Evolutionary conservation across 2,888 invertebrate genomes (phyloP).

Genomic region (Aphrophora alni): DNA sequence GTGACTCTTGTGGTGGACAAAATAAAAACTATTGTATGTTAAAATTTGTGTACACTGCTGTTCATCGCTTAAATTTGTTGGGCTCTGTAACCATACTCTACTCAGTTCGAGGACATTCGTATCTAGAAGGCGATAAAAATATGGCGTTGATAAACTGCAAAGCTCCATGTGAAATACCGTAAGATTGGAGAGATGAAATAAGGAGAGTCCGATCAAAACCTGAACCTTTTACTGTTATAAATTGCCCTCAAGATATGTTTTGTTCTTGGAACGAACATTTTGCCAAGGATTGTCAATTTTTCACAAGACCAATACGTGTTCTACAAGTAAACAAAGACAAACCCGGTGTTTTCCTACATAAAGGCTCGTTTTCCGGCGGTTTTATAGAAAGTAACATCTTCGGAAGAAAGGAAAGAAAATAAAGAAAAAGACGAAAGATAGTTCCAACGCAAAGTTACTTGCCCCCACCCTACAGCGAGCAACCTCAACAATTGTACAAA

Average conservation of each 20-base stretch:
- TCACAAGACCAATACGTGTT: conserved; percentile 19
- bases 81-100: conserved; percentile 21
- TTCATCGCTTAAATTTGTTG: conserved; percentile 28
- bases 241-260: conserved; percentile 33
- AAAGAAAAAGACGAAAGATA: conserved; percentile 16
- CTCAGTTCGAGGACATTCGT: conserved; percentile 31
- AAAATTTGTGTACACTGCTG: conserved; percentile 40
- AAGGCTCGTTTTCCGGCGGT: conserved; percentile 33
- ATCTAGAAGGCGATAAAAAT: conserved; percentile 35
- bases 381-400: conserved; percentile 28
- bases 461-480: conserved; percentile 14
- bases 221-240: conserved; percentile 33
- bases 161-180: conserved; percentile 26
- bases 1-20: conserved; percentile 46
- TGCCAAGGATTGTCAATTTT: conserved; percentile 24
- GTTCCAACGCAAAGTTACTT: neutral
- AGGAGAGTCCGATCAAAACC: conserved; percentile 32
- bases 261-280: conserved; percentile 30
- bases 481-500: conserved; percentile 20
- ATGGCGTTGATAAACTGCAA: conserved; percentile 32
- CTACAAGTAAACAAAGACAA: conserved; percentile 25
- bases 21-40: conserved; percentile 46
- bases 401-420: no score
- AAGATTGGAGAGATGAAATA: conserved; percentile 33
- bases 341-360: conserved; percentile 25